Percentiles rank a stretch among this genome's conserved stretches.
Evolutionary conservation across 2,797 vertebrate genomes (phyloP).

Genomic region (Hydrocynus forskahlii): DNA sequence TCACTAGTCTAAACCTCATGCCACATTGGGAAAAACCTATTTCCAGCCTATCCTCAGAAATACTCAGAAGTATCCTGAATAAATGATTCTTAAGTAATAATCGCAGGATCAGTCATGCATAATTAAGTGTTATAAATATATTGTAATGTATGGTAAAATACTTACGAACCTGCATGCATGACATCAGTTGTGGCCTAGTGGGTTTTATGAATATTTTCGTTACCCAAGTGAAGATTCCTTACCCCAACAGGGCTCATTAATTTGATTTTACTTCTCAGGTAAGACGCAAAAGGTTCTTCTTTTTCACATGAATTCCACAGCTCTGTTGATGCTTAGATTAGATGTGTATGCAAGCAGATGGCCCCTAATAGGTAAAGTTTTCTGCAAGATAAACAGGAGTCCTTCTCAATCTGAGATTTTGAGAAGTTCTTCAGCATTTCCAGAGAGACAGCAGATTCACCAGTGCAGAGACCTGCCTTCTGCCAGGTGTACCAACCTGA

Average conservation of each 20-base stretch:
- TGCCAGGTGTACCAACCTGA: background rate
- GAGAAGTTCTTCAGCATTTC: constrained; percentile 5
- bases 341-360: constrained; percentile 32
- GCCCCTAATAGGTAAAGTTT: constrained; percentile 14
- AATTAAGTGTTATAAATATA: too few species aligned
- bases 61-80: background rate
- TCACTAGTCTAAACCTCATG: background rate
- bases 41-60: background rate
- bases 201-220: constrained; percentile 17
- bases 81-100: background rate
- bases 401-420: constrained; percentile 20
- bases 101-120: background rate
- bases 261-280: constrained; percentile 19
- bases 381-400: background rate
- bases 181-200: background rate
- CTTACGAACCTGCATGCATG: background rate
- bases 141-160: constrained; percentile 5
- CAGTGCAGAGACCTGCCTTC: background rate
- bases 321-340: constrained; percentile 9
- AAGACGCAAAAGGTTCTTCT: constrained; percentile 1
- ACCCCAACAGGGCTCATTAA: constrained; percentile 19
- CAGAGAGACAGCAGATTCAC: background rate
- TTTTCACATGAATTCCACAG: constrained; percentile 17
- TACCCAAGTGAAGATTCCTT: background rate
- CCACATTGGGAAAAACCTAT: background rate